These are phyloP conservation scores for Chirona hameri DNA, from an alignment of 2,888 invertebrate genomes.

Conservation along the genomic window DNA sequence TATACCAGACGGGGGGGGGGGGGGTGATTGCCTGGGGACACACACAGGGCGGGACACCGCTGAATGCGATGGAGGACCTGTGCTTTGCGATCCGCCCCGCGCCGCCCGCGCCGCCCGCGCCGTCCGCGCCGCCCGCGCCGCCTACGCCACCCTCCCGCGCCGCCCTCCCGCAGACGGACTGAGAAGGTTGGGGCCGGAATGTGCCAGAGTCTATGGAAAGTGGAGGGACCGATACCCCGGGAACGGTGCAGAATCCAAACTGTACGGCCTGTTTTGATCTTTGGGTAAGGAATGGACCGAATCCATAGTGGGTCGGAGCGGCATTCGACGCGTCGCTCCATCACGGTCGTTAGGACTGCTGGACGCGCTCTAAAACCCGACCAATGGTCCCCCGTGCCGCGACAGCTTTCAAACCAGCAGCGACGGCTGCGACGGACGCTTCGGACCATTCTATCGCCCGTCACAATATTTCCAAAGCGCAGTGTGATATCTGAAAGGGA, in stretches of 20 bases:
- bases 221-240: background rate
- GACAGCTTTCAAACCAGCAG: background rate
- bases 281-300: background rate
- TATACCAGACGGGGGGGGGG: background rate
- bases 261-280: background rate
- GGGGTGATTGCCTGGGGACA: background rate
- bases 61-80: background rate
- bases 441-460: background rate
- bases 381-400: background rate
- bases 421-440: background rate
- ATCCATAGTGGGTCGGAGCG: background rate
- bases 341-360: background rate
- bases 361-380: background rate
- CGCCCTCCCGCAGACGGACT: too few species aligned
- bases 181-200: too few species aligned
- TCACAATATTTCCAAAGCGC: constrained; percentile 5
- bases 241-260: background rate
- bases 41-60: background rate
- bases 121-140: background rate
- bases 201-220: background rate
- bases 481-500: background rate
- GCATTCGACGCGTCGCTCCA: background rate
- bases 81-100: background rate
- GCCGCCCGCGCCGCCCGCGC: background rate
- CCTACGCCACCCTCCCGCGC: too few species aligned